Conservation (phyloP, 2,888 invertebrate species). For the Drosophila atroscutellata region DNA sequence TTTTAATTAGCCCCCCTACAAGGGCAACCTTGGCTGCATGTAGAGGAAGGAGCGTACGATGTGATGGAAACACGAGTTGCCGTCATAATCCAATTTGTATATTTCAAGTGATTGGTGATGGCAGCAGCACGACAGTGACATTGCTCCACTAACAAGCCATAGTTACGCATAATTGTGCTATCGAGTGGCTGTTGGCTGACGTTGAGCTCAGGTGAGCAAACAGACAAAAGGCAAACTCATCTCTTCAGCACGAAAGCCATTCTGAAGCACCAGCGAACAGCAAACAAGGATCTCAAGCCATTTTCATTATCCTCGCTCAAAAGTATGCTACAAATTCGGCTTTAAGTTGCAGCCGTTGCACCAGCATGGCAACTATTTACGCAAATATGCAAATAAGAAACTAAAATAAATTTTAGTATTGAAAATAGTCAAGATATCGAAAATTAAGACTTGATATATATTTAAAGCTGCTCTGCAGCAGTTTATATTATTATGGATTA, state of each 20-base stretch:
- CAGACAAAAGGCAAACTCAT: slow-evolving; percentile 1
- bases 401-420: background rate
- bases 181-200: background rate
- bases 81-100: slow-evolving; percentile 36
- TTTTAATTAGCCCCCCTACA: slow-evolving; percentile 52
- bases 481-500: background rate
- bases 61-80: background rate
- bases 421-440: background rate
- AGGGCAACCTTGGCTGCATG: slow-evolving; percentile 19
- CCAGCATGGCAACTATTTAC: background rate
- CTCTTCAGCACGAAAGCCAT: background rate
- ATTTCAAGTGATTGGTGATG: slow-evolving; percentile 35
- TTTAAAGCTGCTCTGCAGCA: background rate
- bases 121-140: slow-evolving; percentile 43
- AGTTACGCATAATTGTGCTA: slow-evolving; percentile 15
- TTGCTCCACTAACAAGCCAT: slow-evolving; percentile 29
- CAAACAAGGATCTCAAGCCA: background rate
- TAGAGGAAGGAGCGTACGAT: background rate
- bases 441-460: no score
- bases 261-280: background rate
- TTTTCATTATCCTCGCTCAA: background rate
- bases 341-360: background rate
- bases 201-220: slow-evolving; percentile 16
- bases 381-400: background rate
- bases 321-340: background rate